Base-by-base conservation (phyloP, 2,113 vertebrate genomes). In the Copsychus sechellarum region DNA sequence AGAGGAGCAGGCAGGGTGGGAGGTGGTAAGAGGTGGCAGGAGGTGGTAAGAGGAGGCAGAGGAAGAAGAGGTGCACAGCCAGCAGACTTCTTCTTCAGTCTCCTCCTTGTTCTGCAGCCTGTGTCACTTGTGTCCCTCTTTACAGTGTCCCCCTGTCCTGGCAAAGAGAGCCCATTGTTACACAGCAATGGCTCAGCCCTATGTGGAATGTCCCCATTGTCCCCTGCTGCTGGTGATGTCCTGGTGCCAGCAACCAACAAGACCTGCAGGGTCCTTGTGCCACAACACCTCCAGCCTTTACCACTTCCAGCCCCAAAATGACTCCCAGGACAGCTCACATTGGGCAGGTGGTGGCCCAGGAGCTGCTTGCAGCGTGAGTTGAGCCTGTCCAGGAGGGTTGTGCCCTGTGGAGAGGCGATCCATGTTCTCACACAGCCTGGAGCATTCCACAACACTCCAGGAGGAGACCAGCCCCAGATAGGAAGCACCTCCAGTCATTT, bases 351-450 rank as follows among this genome's bases (percentile, higher is more conserved):
- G 20, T 66, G 16, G 42, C 34, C 10, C 6, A 12, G 50, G 42
- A 85, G 42, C 34, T 0, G 1, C 60, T 85, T 0, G 0, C 24
- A 65, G 70, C 42, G 70, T 57, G 82, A 65, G 29, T 40, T 29
- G 50, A 57, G 42, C 29, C n/a, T 65, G 50, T 24, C 42, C 50
- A 29, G 50, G 24, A 40, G 50, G 42, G 50, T 23, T 84, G 58
- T 38, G 69, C 40, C 58, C n/a, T 73, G 14, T 28, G n/a, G 58
- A 64, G 29, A 56, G n/a, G 34, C 56, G 50, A 56, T n/a, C 29
- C 23, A 47, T n/a, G n/a, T 47, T 38, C 50, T 48, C 48, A 64
- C 22, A 56, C 23, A 64, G 40, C 28, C 69, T 47, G 48, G 12
- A 47, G 19, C 58, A 47, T 64, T 64, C 58, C 40, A 47, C n/a